Conservation (phyloP, 2,797 vertebrate species). For the Premnoplex brunnescens region DNA sequence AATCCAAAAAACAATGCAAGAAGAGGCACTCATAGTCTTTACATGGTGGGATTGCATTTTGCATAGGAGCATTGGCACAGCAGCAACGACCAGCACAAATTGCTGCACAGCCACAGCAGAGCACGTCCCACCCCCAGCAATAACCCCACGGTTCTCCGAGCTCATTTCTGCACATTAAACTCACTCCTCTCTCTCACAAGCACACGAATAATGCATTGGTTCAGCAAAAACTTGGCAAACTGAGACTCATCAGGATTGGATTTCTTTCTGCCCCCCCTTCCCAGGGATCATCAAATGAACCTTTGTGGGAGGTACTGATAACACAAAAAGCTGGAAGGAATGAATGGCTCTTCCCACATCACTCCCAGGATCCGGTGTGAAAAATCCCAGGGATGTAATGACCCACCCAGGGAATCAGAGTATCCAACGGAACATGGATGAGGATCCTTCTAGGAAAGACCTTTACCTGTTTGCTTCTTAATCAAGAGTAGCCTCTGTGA, state of each 20-base stretch:
- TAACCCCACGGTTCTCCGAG: not conserved
- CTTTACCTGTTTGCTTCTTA: not conserved
- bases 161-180: constrained; percentile 9
- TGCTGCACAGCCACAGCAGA: not conserved
- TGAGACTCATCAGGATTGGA: not conserved
- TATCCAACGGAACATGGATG: not conserved
- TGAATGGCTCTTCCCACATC: not conserved
- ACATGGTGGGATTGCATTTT: not conserved
- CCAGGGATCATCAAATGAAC: not conserved
- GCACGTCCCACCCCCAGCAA: not conserved
- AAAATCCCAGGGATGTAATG: not conserved
- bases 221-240: not conserved
- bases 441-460: not conserved
- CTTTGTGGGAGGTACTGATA: not conserved
- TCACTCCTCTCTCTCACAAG: not conserved
- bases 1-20: not conserved
- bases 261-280: constrained; percentile 1
- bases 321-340: not conserved
- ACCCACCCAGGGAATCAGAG: not conserved
- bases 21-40: not conserved
- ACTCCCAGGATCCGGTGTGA: not conserved
- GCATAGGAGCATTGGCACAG: not conserved
- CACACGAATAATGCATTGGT: constrained; percentile 27
- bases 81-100: not conserved
- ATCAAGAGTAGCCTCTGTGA: not conserved